Evolutionary conservation across 2,797 vertebrate species (phyloP).

Genomic region (Chloroceryle amazona): DNA sequence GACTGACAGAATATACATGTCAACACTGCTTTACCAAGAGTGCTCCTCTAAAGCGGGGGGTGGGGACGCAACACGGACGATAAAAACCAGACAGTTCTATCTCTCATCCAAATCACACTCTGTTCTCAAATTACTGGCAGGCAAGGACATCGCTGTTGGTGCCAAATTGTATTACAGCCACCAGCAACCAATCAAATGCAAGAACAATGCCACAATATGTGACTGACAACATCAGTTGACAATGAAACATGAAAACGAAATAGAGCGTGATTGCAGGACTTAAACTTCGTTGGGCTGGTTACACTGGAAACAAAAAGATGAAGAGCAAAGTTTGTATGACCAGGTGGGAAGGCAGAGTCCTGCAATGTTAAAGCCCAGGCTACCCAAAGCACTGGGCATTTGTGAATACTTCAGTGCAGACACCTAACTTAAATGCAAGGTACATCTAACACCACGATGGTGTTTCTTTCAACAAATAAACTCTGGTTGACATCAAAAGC

Average conservation of each 20-base stretch:
- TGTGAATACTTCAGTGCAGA: not conserved
- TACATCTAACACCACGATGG: not conserved
- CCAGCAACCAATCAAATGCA: not conserved
- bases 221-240: not conserved
- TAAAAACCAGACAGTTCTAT: not conserved
- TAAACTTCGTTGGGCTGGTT: not conserved
- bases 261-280: not conserved
- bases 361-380: not conserved
- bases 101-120: not conserved
- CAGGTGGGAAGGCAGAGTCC: not conserved
- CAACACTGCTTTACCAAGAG: not conserved
- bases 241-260: not conserved
- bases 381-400: not conserved
- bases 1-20: not conserved
- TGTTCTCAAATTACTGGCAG: conserved; percentile 46
- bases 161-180: conserved; percentile 40
- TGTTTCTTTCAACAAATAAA: not conserved
- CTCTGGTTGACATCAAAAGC: not conserved
- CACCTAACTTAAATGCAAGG: not conserved
- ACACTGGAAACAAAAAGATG: not conserved
- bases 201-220: not conserved
- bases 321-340: not conserved
- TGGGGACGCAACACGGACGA: not conserved
- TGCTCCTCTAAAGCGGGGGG: not conserved
- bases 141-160: not conserved